These are phyloP conservation scores for Ailuropoda melanoleuca DNA, from an alignment of 2,113 vertebrate genomes.

Conservation along the genomic window DNA sequence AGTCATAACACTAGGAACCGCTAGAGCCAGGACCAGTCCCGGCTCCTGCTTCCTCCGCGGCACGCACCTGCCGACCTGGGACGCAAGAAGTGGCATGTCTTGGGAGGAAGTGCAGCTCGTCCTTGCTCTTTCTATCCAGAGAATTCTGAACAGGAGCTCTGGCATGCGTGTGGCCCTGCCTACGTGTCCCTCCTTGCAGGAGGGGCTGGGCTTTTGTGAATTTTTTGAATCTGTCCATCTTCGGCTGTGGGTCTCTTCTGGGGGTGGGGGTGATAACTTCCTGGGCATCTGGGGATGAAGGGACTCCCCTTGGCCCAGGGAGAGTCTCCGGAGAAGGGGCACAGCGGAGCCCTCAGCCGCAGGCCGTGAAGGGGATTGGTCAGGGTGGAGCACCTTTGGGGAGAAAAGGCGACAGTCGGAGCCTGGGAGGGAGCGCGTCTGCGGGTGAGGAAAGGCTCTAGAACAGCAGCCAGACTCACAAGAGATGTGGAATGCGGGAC, in stretches of 20 bases:
- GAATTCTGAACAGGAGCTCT: neutral
- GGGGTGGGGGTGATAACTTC: neutral
- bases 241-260: neutral
- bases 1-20: fast-evolving
- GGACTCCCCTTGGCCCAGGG: neutral
- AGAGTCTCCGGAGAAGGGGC: neutral
- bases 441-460: neutral
- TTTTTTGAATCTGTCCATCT: neutral
- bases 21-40: neutral
- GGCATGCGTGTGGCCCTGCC: too few species aligned
- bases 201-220: neutral
- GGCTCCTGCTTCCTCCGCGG: neutral
- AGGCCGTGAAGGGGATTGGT: too few species aligned
- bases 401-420: too few species aligned
- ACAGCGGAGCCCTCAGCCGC: neutral
- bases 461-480: neutral
- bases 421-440: neutral
- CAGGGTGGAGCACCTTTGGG: neutral
- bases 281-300: neutral
- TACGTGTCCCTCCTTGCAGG: neutral
- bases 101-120: neutral
- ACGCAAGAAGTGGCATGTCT: neutral
- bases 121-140: neutral
- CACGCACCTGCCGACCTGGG: neutral
- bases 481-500: fast-evolving